Percentiles rank a stretch among this genome's conserved stretches.
Conservation (phyloP, 2,113 vertebrate genomes). For the Scytalopus superciliaris region DNA sequence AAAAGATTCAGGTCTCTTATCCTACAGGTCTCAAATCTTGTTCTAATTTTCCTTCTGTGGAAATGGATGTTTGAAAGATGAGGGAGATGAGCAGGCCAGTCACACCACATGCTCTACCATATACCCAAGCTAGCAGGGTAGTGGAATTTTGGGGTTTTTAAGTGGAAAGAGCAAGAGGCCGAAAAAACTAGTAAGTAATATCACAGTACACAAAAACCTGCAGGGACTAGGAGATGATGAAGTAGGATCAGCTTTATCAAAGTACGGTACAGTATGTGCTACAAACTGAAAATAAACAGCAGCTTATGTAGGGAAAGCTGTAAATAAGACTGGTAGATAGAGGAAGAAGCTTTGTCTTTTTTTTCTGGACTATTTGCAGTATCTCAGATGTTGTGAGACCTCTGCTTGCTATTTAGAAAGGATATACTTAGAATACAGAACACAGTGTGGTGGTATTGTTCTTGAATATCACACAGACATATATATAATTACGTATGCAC, state of each 20-base stretch:
- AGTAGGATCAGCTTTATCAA: slow-evolving; percentile 41
- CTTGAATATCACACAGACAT: background rate
- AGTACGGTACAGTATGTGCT: background rate
- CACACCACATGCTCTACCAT: background rate
- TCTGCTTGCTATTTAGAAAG: background rate
- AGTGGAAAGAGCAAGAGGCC: slow-evolving; percentile 20
- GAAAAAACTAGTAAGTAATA: slow-evolving; percentile 62
- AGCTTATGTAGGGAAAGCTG: background rate
- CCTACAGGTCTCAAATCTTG: background rate
- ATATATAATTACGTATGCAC: background rate
- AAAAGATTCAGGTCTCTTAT: background rate
- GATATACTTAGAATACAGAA: background rate
- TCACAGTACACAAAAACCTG: slow-evolving; percentile 8
- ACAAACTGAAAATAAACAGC: slow-evolving; percentile 40
- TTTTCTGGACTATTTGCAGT: background rate
- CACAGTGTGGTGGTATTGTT: background rate
- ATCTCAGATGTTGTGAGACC: background rate
- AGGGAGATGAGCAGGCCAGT: background rate
- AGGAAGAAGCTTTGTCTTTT: slow-evolving; percentile 1
- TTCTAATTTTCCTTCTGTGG: background rate
- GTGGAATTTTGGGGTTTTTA: background rate
- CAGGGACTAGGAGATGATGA: slow-evolving; percentile 29
- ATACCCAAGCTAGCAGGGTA: background rate
- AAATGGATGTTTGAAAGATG: background rate
- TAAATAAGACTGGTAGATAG: slow-evolving; percentile 1